Evolutionary conservation across 2,797 vertebrate species (phyloP).

Genomic region (Cercopithecus hamlyni): DNA sequence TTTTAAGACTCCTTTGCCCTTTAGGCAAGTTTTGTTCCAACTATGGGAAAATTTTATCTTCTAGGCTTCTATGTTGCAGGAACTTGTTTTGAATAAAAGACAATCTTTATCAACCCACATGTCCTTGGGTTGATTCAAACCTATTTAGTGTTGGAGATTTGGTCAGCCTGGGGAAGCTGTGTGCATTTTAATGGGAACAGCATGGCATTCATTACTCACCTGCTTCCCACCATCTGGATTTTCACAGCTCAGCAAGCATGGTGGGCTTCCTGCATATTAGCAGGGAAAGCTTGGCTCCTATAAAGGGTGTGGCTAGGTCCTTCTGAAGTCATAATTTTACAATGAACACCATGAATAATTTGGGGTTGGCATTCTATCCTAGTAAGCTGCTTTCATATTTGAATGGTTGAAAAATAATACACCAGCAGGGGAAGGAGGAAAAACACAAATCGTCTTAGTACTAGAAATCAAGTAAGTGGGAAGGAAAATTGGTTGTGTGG

Average conservation of each 20-base stretch:
- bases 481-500: neutral
- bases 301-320: neutral
- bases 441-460: neutral
- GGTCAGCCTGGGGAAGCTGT: slow-evolving; percentile 24
- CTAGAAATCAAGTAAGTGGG: neutral
- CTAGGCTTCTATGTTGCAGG: neutral
- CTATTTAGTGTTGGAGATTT: slow-evolving; percentile 4
- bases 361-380: neutral
- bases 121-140: neutral
- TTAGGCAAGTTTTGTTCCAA: slow-evolving; percentile 14
- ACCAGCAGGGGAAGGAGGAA: neutral
- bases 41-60: slow-evolving; percentile 3
- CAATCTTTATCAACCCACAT: neutral
- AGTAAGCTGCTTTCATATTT: slow-evolving; percentile 28
- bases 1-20: slow-evolving; percentile 14
- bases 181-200: slow-evolving; percentile 68
- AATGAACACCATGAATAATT: neutral
- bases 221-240: slow-evolving; percentile 78
- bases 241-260: slow-evolving; percentile 67
- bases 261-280: slow-evolving; percentile 11
- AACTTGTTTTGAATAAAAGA: slow-evolving; percentile 46
- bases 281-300: neutral
- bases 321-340: slow-evolving; percentile 50
- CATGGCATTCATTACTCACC: slow-evolving; percentile 67
- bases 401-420: neutral